phyloP scores from a whole-genome alignment of 2,113 vertebrate species.

The Catharus bicknelli region DNA sequence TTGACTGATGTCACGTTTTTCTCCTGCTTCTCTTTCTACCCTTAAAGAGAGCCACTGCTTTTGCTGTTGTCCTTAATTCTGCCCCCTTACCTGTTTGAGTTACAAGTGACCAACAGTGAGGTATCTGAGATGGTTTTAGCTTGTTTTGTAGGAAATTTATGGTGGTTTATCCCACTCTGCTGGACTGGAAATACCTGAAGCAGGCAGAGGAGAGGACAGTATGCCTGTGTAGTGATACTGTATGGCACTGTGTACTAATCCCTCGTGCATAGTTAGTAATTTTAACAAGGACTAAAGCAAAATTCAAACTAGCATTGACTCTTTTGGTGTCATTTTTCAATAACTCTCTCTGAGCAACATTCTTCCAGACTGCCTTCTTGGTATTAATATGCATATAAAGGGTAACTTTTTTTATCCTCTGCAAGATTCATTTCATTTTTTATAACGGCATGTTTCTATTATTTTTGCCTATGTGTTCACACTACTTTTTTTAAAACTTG shows the following conservation, averaged over 20 bases:
- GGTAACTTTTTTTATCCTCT: not conserved
- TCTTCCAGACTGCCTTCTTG: not conserved
- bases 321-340: not conserved
- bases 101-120: not conserved
- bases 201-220: not conserved
- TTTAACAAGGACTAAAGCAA: not conserved
- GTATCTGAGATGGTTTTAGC: not conserved
- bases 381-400: not conserved
- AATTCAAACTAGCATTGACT: not conserved
- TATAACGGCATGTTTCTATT: not conserved
- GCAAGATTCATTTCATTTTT: not conserved
- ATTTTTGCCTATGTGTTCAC: not conserved
- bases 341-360: not conserved
- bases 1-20: not conserved
- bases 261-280: not conserved
- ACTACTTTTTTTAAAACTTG: not conserved
- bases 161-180: not conserved
- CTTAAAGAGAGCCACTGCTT: not conserved
- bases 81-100: not conserved
- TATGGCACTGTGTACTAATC: not conserved
- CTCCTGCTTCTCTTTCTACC: not conserved
- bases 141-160: not conserved
- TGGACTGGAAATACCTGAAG: not conserved
- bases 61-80: not conserved
- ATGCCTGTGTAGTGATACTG: not conserved